A percentile compares a stretch with the other conserved stretches of the same genome.
These are phyloP conservation scores for Boloria euphrosyne DNA, from an alignment of 2,888 invertebrate species.

Conservation along the genomic window DNA sequence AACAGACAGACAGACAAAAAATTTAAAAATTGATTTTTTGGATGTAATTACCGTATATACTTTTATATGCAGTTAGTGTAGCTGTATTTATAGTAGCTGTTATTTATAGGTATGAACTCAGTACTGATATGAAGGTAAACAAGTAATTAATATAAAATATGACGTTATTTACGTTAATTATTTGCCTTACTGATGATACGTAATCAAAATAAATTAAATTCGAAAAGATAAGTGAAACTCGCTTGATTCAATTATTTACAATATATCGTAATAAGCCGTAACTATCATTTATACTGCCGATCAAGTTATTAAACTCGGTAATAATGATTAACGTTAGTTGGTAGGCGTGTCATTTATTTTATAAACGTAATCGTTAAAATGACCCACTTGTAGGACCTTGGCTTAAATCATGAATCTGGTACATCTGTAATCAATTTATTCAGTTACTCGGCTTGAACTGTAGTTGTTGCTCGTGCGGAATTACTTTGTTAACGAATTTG, in stretches of 20 bases:
- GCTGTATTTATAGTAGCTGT: no score
- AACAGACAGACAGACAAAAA: no score
- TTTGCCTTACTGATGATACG: slow-evolving; percentile 4
- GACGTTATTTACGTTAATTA: neutral
- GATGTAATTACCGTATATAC: no score
- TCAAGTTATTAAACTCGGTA: slow-evolving; percentile 33
- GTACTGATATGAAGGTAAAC: neutral
- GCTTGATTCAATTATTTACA: slow-evolving; percentile 12
- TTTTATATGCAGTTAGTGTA: no score
- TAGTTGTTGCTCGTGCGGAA: slow-evolving; percentile 1
- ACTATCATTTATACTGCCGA: slow-evolving; percentile 13
- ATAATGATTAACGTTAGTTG: slow-evolving; percentile 47
- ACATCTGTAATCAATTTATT: slow-evolving; percentile 27
- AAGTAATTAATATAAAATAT: slow-evolving; percentile 9
- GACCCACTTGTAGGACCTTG: slow-evolving; percentile 43
- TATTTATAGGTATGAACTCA: no score
- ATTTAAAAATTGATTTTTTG: no score
- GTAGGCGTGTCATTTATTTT: slow-evolving; percentile 51
- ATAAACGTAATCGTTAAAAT: slow-evolving; percentile 43
- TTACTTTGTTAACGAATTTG: slow-evolving; percentile 1
- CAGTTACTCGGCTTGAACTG: neutral
- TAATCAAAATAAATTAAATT: slow-evolving; percentile 15
- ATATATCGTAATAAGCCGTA: slow-evolving; percentile 10
- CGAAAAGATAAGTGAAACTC: slow-evolving; percentile 14
- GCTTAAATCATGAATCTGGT: slow-evolving; percentile 35